Conservation (phyloP, 2,888 invertebrate species). For the Phrixothrix hirtus region DNA sequence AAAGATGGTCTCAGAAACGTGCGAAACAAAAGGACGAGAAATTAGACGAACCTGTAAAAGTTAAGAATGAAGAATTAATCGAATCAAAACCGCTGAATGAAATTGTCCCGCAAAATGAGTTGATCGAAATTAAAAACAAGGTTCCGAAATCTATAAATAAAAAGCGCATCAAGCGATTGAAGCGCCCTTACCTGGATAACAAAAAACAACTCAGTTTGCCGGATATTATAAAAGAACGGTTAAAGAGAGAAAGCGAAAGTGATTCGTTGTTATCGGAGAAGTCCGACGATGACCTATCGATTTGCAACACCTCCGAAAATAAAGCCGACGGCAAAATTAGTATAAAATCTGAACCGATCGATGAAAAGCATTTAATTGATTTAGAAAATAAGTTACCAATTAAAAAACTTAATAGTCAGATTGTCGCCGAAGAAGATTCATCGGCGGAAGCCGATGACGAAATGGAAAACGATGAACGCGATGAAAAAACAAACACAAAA, state of each 20-base stretch:
- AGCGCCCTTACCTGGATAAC: constrained; percentile 48
- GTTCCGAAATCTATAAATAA: constrained; percentile 34
- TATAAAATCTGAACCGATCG: constrained; percentile 23
- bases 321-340: constrained; percentile 27
- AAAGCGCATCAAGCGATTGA: constrained; percentile 57
- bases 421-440: constrained; percentile 64
- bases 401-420: constrained; percentile 50
- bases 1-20: constrained; percentile 53
- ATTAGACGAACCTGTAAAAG: constrained; percentile 19
- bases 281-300: constrained; percentile 46
- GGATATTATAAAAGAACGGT: constrained; percentile 50
- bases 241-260: constrained; percentile 43
- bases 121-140: constrained; percentile 14
- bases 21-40: constrained; percentile 46
- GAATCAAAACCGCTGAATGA: too few species aligned
- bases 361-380: constrained; percentile 22
- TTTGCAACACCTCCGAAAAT: neutral
- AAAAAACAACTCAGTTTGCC: constrained; percentile 51
- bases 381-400: constrained; percentile 32
- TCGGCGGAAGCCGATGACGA: constrained; percentile 70
- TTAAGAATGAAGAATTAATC: constrained; percentile 10
- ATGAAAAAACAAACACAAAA: constrained; percentile 53
- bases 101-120: too few species aligned
- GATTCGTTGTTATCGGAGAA: constrained; percentile 50
- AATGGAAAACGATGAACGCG: constrained; percentile 67